Conservation (phyloP, 2,888 invertebrate genomes). For the Andrena trimmerana region DNA sequence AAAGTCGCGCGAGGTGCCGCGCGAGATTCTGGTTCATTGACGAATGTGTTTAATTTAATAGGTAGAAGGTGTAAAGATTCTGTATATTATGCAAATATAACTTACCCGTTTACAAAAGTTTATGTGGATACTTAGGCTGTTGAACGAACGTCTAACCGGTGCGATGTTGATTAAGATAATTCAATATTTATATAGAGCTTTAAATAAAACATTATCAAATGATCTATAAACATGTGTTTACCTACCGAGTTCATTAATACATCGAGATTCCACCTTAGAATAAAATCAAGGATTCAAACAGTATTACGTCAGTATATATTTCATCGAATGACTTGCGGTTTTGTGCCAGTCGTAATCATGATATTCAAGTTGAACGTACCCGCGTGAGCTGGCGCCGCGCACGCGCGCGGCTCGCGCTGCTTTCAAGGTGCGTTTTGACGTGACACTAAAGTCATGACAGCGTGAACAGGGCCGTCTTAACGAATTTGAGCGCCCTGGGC, state of each 20-base stretch:
- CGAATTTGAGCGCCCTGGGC: too few relatives aligned
- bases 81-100: constrained; percentile 37
- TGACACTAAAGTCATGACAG: too few relatives aligned
- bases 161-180: constrained; percentile 37
- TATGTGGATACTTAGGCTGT: constrained; percentile 11
- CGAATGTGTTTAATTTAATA: constrained; percentile 61
- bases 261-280: not conserved
- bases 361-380: constrained; percentile 5
- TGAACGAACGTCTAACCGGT: constrained; percentile 7
- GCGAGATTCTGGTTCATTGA: constrained; percentile 80
- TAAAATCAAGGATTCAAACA: not conserved
- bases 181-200: constrained; percentile 36
- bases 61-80: constrained; percentile 30
- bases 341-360: not conserved
- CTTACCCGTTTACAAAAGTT: constrained; percentile 28
- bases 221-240: not conserved
- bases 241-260: not conserved
- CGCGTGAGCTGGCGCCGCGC: not conserved
- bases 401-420: not conserved
- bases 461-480: too few relatives aligned
- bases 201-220: constrained; percentile 59
- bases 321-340: too few relatives aligned
- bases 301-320: not conserved
- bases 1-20: constrained; percentile 72
- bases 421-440: too few relatives aligned